Evolutionary conservation across 2,797 vertebrate species (phyloP).

Genomic region (Pseudotriccus pelzelni): DNA sequence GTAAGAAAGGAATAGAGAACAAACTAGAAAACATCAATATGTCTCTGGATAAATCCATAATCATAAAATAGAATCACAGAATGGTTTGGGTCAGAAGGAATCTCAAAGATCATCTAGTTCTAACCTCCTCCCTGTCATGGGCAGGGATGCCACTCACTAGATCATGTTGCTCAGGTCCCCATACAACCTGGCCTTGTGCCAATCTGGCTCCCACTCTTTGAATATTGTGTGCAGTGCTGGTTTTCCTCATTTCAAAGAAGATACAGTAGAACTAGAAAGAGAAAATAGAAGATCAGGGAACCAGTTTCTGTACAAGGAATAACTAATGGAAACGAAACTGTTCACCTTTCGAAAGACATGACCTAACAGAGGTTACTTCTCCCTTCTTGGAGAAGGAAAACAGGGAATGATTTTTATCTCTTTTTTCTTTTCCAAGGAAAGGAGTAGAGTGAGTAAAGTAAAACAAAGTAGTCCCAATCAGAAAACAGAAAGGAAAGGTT

Average conservation of each 20-base stretch:
- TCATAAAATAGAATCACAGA: not conserved
- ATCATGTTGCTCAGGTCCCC: not conserved
- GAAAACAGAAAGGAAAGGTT: not conserved
- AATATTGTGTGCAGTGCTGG: not conserved
- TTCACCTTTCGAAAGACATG: not conserved
- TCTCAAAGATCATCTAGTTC: not conserved
- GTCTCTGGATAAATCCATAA: not conserved
- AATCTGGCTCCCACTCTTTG: not conserved
- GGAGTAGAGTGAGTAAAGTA: not conserved
- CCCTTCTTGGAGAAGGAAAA: not conserved
- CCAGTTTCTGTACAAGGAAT: not conserved
- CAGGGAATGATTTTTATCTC: rapidly evolving
- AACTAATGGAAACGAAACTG: not conserved
- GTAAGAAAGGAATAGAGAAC: not conserved
- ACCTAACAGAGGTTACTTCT: not conserved
- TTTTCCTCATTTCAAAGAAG: not conserved
- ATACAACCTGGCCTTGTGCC: not conserved
- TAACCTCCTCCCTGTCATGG: not conserved
- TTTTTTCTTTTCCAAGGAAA: not conserved
- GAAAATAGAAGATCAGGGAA: not conserved
- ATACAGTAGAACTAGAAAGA: not conserved
- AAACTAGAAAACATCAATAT: not conserved
- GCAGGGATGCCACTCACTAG: not conserved
- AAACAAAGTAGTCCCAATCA: not conserved
- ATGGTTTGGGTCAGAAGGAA: not conserved